Evolutionary conservation across 1,140 invertebrate species (phyloP).

Genomic region (Papilio helenus): DNA sequence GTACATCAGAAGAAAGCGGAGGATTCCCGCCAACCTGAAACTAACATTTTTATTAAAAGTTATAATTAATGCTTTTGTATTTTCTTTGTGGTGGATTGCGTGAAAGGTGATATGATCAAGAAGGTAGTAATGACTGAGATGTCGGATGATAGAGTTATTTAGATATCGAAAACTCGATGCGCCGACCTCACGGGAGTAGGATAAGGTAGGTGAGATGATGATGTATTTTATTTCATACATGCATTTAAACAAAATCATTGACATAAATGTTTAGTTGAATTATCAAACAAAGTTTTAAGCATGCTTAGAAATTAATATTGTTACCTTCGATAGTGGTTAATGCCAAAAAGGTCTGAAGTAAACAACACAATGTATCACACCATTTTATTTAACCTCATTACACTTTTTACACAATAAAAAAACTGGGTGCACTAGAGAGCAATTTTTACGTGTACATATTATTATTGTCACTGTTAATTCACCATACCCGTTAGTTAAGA

Average conservation of each 20-base stretch:
- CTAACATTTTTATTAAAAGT: slow-evolving; percentile 3
- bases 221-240: no score
- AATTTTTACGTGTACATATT: slow-evolving; percentile 10
- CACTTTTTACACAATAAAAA: neutral
- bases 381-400: neutral
- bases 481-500: slow-evolving; percentile 11
- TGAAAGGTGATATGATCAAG: no score
- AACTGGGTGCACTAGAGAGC: neutral
- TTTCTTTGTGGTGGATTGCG: no score
- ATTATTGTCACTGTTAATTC: neutral
- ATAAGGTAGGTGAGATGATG: no score
- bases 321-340: slow-evolving; percentile 7
- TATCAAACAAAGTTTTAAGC: neutral
- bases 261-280: neutral
- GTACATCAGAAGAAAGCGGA: neutral
- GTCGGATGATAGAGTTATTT: no score
- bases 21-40: neutral
- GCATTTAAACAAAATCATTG: no score
- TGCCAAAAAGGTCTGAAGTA: neutral
- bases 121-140: no score
- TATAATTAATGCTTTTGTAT: no score
- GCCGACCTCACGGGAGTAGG: no score
- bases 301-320: neutral
- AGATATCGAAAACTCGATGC: no score
- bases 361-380: neutral